Evolutionary conservation across 2,888 invertebrate genomes (phyloP).

Genomic region (Disparrhopalites patrizii): DNA sequence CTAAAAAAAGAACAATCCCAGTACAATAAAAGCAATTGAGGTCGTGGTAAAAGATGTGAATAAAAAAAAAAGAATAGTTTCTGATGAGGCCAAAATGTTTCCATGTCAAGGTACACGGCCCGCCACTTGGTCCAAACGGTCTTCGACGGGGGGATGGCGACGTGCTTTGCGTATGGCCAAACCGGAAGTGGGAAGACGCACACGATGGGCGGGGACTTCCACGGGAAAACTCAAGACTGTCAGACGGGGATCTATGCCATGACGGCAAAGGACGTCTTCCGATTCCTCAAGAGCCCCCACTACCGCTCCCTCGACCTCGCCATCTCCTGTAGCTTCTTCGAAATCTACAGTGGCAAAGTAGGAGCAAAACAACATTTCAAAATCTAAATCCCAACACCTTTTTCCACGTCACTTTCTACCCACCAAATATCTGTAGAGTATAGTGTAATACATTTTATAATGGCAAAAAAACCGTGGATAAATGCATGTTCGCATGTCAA

Average conservation of each 20-base stretch:
- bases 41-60: too few species aligned
- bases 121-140: conserved; percentile 95
- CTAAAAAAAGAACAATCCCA: too few species aligned
- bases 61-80: too few species aligned
- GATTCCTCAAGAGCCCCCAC: conserved; percentile 71
- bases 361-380: too few species aligned
- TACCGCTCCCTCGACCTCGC: conserved; percentile 80
- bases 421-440: too few species aligned
- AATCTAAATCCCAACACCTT: too few species aligned
- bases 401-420: too few species aligned
- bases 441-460: too few species aligned
- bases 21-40: too few species aligned
- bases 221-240: conserved; percentile 91
- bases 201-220: conserved; percentile 98
- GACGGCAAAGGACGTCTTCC: conserved; percentile 92
- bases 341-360: conserved; percentile 98
- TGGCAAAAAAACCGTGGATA: too few species aligned
- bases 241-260: conserved; percentile 97
- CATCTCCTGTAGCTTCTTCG: conserved; percentile 95
- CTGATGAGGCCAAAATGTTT: too few species aligned
- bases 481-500: too few species aligned
- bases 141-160: conserved; percentile 98
- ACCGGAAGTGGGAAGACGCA: conserved; percentile 95
- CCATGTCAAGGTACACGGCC: conserved; percentile 83
- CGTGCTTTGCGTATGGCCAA: conserved; percentile 99